phyloP scores from a whole-genome alignment of 2,113 vertebrate species.

The Campylomormyrus numenius region DNA sequence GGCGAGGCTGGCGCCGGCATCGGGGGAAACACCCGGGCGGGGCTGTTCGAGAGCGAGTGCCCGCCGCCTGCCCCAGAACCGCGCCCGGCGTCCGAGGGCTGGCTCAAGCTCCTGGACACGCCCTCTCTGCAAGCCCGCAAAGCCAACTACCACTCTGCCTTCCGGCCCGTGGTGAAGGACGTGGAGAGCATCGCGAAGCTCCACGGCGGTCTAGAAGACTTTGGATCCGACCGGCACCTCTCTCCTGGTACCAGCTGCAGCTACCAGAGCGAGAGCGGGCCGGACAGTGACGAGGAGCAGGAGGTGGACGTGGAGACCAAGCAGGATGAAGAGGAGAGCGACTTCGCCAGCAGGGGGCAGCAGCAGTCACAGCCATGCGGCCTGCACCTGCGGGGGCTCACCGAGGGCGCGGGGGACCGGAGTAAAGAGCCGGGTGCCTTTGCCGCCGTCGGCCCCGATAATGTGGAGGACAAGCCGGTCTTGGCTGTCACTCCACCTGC shows the following conservation, averaged over 20 bases:
- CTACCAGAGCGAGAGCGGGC: slow-evolving; percentile 77
- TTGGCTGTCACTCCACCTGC: slow-evolving; percentile 55
- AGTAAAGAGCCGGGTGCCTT: slow-evolving; percentile 63
- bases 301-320: slow-evolving; percentile 91
- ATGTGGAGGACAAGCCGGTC: slow-evolving; percentile 64
- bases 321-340: slow-evolving; percentile 75
- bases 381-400: slow-evolving; percentile 55
- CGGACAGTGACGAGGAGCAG: slow-evolving; percentile 70
- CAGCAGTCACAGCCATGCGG: slow-evolving; percentile 38
- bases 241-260: slow-evolving; percentile 83
- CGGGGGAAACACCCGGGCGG: slow-evolving; percentile 45
- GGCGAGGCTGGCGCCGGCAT: slow-evolving; percentile 46
- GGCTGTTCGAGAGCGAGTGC: slow-evolving; percentile 64
- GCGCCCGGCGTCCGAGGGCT: slow-evolving; percentile 58
- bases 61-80: slow-evolving; percentile 50
- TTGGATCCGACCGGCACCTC: slow-evolving; percentile 56
- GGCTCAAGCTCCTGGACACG: slow-evolving; percentile 64
- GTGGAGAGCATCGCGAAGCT: slow-evolving; percentile 84
- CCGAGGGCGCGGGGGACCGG: slow-evolving; percentile 55
- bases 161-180: slow-evolving; percentile 84
- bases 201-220: slow-evolving; percentile 64
- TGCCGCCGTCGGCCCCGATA: slow-evolving; percentile 49
- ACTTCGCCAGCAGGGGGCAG: slow-evolving; percentile 41
- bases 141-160: slow-evolving; percentile 78
- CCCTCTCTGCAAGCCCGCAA: slow-evolving; percentile 61